Conservation (phyloP, 2,888 invertebrate species). For the Cylindroiulus punctatus region DNA sequence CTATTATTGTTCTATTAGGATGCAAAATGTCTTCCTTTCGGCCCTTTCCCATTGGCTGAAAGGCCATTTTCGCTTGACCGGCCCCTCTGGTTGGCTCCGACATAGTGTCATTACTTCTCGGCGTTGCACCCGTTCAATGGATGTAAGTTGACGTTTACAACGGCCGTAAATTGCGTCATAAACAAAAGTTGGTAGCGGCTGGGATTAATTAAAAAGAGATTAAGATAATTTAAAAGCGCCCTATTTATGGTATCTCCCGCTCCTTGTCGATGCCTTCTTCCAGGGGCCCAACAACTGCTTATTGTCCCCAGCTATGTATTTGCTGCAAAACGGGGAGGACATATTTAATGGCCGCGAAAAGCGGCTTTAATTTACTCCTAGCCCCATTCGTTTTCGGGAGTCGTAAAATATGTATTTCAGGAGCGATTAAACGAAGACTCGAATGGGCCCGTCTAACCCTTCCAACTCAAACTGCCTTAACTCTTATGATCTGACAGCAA, state of each 20-base stretch:
- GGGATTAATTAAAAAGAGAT: constrained; percentile 57
- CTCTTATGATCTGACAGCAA: too few species aligned
- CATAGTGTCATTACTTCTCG: neutral
- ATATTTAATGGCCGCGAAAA: neutral
- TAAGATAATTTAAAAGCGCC: constrained; percentile 55
- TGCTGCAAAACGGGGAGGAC: too few species aligned
- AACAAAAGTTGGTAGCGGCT: constrained; percentile 56
- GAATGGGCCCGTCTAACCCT: too few species aligned
- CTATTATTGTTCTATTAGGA: constrained; percentile 32
- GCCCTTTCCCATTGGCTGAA: neutral
- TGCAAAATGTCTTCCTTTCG: neutral
- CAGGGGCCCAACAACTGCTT: neutral
- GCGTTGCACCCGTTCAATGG: constrained; percentile 27
- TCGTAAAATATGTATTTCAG: constrained; percentile 21
- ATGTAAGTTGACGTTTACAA: constrained; percentile 48
- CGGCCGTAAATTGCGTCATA: constrained; percentile 54
- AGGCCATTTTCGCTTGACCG: neutral
- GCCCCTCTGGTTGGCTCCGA: neutral
- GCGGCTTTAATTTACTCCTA: neutral
- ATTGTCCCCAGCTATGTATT: too few species aligned
- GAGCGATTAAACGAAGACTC: too few species aligned
- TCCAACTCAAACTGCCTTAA: too few species aligned
- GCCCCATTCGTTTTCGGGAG: neutral
- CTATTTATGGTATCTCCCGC: neutral
- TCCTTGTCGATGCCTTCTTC: constrained; percentile 22